These are phyloP conservation scores for Thera obeliscata DNA, from an alignment of 2,888 invertebrate genomes.

Conservation along the genomic window DNA sequence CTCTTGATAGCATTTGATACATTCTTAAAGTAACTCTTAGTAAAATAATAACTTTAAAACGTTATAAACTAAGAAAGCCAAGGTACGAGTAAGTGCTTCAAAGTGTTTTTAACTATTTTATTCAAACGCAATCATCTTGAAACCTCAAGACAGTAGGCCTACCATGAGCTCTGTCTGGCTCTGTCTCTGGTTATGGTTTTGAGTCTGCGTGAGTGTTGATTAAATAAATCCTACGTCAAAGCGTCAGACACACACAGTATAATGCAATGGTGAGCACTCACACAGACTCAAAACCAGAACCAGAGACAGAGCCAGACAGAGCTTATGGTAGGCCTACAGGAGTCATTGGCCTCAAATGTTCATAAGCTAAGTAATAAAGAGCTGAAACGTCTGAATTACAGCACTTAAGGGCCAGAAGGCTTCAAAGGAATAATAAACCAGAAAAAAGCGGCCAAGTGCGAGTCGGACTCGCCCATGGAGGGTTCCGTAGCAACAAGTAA, in stretches of 20 bases:
- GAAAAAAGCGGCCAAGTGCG: background rate
- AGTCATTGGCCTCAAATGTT: conserved; percentile 6
- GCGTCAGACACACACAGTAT: too few species aligned
- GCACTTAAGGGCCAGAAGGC: conserved; percentile 19
- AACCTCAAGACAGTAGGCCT: background rate
- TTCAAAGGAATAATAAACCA: conserved; percentile 30
- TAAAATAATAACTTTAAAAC: background rate
- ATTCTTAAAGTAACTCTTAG: background rate
- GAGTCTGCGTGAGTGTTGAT: too few species aligned
- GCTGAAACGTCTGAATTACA: conserved; percentile 24
- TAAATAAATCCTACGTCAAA: too few species aligned
- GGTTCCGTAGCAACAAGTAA: too few species aligned
- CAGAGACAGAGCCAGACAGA: too few species aligned
- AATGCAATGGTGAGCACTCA: too few species aligned
- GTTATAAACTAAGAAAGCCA: background rate
- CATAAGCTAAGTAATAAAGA: conserved; percentile 28
- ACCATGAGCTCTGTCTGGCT: too few species aligned
- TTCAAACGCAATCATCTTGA: conserved; percentile 2
- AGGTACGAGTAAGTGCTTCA: background rate
- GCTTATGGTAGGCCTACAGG: background rate
- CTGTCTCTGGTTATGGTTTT: too few species aligned
- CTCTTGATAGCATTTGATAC: too few species aligned
- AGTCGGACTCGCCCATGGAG: too few species aligned
- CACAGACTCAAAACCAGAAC: too few species aligned
- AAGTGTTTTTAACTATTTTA: conserved; percentile 4